phyloP scores from a whole-genome alignment of 1,140 invertebrate genomes.

The Neomicropteryx cornuta region DNA sequence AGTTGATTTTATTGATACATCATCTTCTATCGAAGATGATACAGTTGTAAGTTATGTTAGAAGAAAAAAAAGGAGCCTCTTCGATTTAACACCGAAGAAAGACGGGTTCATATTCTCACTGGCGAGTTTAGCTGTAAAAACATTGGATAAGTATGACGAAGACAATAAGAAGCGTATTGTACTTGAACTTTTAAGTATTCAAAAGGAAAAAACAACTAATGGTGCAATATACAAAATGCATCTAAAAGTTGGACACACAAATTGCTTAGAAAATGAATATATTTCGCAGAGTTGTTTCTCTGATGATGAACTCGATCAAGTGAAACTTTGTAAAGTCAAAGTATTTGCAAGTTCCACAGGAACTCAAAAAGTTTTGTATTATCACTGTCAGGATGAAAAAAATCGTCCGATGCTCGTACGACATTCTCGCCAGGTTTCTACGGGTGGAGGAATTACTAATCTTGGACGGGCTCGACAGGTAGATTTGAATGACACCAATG shows the following conservation, averaged over 20 bases:
- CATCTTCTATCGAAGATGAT: too few relatives aligned
- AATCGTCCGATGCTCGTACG: too few relatives aligned
- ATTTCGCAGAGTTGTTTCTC: too few relatives aligned
- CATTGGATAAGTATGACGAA: constrained; percentile 24
- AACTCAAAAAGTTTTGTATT: constrained; percentile 24
- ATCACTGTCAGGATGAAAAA: constrained; percentile 21
- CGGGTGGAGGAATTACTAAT: too few relatives aligned
- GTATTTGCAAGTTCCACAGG: constrained; percentile 20
- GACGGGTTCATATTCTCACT: constrained; percentile 21
- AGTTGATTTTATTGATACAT: too few relatives aligned
- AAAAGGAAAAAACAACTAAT: constrained; percentile 19
- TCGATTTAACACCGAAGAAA: constrained; percentile 7
- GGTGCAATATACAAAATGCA: constrained; percentile 23
- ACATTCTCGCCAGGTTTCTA: too few relatives aligned
- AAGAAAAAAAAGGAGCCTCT: constrained; percentile 2
- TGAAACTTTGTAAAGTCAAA: constrained; percentile 24
- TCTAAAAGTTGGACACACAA: constrained; percentile 20
- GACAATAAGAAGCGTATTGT: constrained; percentile 24
- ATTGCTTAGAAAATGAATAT: constrained; percentile 20
- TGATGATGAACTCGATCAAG: too few relatives aligned
- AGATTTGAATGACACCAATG: too few relatives aligned
- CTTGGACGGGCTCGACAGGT: too few relatives aligned
- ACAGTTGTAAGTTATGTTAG: too few relatives aligned
- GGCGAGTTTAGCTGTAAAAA: constrained; percentile 21
- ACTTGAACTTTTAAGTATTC: constrained; percentile 22